Evolutionary conservation across 2,888 invertebrate species (phyloP).

Genomic region (Dryobotodes eremita): DNA sequence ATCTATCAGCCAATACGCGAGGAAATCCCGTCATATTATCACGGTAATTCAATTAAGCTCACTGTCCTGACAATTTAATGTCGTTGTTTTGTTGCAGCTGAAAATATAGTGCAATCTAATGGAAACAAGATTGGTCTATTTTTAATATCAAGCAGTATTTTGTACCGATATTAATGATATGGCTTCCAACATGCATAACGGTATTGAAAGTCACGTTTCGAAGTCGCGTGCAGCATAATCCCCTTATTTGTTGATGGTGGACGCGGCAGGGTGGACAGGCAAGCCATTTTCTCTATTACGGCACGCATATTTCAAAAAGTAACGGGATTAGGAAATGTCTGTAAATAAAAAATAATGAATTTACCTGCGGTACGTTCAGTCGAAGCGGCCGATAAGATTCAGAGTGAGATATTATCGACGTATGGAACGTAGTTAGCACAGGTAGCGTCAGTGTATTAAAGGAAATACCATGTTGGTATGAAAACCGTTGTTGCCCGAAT

Average conservation of each 20-base stretch:
- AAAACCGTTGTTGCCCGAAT: background rate
- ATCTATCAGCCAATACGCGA: constrained; percentile 15
- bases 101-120: constrained; percentile 10
- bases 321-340: constrained; percentile 3
- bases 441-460: background rate
- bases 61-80: background rate
- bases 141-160: background rate
- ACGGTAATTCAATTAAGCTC: constrained; percentile 23
- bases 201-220: constrained; percentile 4
- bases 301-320: constrained; percentile 12
- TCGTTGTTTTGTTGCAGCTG: background rate
- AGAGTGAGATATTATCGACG: background rate
- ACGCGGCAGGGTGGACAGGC: background rate
- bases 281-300: background rate
- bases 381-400: background rate
- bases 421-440: background rate
- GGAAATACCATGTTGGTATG: background rate
- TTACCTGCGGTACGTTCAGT: background rate
- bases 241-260: constrained; percentile 3
- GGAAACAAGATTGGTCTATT: background rate
- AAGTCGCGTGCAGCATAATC: constrained; percentile 22
- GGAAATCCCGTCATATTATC: constrained; percentile 7
- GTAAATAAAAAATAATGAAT: constrained; percentile 12
- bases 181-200: constrained; percentile 4
- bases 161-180: background rate